Evolutionary conservation across 1,140 invertebrate species (phyloP), one percentile per base, ranked within the genome.

Genomic region (Drosophila insularis): DNA sequence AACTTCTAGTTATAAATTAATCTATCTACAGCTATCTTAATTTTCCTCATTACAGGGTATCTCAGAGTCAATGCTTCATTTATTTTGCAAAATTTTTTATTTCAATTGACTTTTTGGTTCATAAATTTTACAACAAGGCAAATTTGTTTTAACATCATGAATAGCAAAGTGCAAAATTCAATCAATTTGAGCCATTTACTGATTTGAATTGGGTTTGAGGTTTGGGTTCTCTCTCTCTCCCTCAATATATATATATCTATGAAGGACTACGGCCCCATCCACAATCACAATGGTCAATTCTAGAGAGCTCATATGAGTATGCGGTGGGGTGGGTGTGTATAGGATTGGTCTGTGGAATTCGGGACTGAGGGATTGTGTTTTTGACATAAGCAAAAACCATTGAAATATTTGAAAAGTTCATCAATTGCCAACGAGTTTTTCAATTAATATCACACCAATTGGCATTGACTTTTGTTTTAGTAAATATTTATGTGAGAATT

Each of bases 91-190:
- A 21, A 21, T 21, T 21, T 50, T 50, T 50, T 21, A 14, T 71
- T 63, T 31, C 46, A n/a, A 55, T 39, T 53, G 11, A 62, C 65
- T 76, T 56, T 73, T 71, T 62, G 74, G 46, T 56, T 78, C 72
- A 78, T 75, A 68, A 75, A 78, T 78, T 78, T 75, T 71, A 46
- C 72, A 78, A 63, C 63, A 85, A 65, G 67, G 63, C 81, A 86
- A 87, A 86, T 87, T 81, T 86, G 74, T 69, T 75, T 79, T 87
- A 59, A 79, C 71, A 85, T 87, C 81, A 89, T 87, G 82, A 87
- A 87, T 87, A 74, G 61, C 84, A 80, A 80, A 87, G 82, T 89
- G 82, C 82, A 82, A 87, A 87, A 87, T 82, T 87, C 82, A 87
- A 87, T 87, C 82, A 87, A 87, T 87, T 87, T 87, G 82, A 87